A percentile compares a stretch with the other conserved stretches of the same genome.
Conservation (phyloP, 2,888 invertebrate species). For the Tinea pellionella region DNA sequence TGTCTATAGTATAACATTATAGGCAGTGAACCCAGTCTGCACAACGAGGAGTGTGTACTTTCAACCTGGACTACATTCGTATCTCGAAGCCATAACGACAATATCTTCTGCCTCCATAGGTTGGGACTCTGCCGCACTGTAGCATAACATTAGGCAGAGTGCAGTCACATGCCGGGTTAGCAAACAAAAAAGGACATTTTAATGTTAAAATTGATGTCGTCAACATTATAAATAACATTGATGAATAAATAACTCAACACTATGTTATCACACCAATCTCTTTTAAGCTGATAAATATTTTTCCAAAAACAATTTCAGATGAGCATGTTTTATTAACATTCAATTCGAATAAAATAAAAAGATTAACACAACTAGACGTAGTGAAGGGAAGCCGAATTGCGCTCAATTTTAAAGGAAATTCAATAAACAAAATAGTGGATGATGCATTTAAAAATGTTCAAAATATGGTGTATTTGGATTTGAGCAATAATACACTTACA, state of each 20-base stretch:
- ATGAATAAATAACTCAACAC: neutral
- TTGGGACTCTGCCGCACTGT: too few species aligned
- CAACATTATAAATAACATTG: neutral
- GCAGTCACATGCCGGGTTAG: too few species aligned
- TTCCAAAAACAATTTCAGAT: conserved; percentile 27
- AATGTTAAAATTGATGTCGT: neutral
- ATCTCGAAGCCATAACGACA: too few species aligned
- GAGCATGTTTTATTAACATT: conserved; percentile 64
- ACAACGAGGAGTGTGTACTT: too few species aligned
- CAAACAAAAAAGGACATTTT: too few species aligned
- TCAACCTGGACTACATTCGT: too few species aligned
- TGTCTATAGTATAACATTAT: too few species aligned
- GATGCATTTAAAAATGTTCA: conserved; percentile 62
- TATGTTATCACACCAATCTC: neutral
- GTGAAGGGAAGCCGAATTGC: conserved; percentile 53
- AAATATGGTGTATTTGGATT: conserved; percentile 63
- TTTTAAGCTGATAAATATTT: neutral
- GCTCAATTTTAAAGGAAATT: conserved; percentile 64
- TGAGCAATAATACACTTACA: conserved; percentile 67
- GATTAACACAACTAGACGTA: conserved; percentile 49
- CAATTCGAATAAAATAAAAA: conserved; percentile 64
- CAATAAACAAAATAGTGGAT: conserved; percentile 57
- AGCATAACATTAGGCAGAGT: too few species aligned
- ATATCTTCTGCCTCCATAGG: too few species aligned
- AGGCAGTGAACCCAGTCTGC: too few species aligned